These are phyloP conservation scores for Dendrocopos noguchii DNA, from an alignment of 2,113 vertebrate species.

Conservation along the genomic window DNA sequence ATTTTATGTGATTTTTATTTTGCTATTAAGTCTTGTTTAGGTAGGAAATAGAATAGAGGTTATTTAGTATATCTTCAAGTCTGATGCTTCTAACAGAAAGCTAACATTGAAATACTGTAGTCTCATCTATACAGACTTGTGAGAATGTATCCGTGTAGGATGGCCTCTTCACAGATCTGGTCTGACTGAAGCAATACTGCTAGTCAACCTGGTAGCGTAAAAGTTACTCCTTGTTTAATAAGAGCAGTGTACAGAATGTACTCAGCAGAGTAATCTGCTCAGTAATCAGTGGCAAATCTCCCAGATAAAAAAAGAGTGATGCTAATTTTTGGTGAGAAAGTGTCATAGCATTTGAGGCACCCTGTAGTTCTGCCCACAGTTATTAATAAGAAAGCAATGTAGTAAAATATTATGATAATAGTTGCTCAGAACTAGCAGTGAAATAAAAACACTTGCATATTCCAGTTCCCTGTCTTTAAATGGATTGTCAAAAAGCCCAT, in stretches of 20 bases:
- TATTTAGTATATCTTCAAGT: background rate
- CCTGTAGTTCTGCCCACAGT: background rate
- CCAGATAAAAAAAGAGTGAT: background rate
- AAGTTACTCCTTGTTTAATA: background rate
- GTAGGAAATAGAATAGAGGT: background rate
- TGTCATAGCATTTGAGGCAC: accelerated
- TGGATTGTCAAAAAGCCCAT: background rate
- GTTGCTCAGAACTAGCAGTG: background rate
- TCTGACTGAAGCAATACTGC: background rate
- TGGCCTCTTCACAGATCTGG: background rate
- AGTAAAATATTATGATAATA: constrained; percentile 28
- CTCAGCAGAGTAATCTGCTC: background rate
- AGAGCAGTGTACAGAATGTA: background rate
- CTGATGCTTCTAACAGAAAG: background rate
- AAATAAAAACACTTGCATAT: background rate
- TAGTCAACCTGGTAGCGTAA: background rate
- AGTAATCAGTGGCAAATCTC: background rate
- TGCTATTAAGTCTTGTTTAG: background rate
- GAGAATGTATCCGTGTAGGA: background rate
- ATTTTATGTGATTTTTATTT: background rate
- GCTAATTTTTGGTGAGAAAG: constrained; percentile 27
- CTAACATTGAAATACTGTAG: background rate
- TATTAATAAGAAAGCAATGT: background rate
- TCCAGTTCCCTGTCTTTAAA: background rate
- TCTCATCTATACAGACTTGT: background rate